Percentiles rank a stretch among this genome's conserved stretches.
These are phyloP conservation scores for Amphipyra tragopoginis DNA, from an alignment of 2,888 invertebrate genomes.

Conservation along the genomic window DNA sequence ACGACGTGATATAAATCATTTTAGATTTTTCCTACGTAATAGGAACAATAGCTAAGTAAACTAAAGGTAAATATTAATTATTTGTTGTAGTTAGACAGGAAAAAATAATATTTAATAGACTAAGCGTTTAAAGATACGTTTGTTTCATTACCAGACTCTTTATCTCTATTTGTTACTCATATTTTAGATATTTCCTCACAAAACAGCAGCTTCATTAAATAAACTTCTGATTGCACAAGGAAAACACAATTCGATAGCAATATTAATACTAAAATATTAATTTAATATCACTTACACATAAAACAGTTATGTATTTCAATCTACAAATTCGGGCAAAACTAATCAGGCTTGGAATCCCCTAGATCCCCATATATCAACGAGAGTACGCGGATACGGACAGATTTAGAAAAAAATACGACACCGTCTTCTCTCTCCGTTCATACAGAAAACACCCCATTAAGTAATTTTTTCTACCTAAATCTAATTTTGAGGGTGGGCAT, in stretches of 20 bases:
- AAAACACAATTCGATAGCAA: slow-evolving; percentile 2
- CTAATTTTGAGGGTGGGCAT: slow-evolving; percentile 85
- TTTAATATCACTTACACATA: slow-evolving; percentile 20
- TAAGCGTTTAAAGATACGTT: not conserved
- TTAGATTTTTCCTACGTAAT: no score
- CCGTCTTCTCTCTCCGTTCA: slow-evolving; percentile 76
- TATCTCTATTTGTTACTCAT: not conserved
- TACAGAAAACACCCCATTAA: slow-evolving; percentile 88
- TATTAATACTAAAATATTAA: slow-evolving; percentile 22
- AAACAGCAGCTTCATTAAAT: not conserved
- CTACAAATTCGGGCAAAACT: slow-evolving; percentile 43
- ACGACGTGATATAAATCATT: no score
- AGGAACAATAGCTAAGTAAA: no score
- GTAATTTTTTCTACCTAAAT: slow-evolving; percentile 86
- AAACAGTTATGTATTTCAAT: slow-evolving; percentile 36
- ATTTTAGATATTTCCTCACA: not conserved
- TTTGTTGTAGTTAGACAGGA: not conserved
- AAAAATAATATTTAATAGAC: not conserved
- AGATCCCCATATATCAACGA: slow-evolving; percentile 64
- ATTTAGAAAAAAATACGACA: slow-evolving; percentile 70
- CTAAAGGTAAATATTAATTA: no score
- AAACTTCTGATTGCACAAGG: not conserved
- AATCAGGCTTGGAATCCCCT: slow-evolving; percentile 55
- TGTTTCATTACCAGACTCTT: not conserved
- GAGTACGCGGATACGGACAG: slow-evolving; percentile 66